Evolutionary conservation across 2,888 invertebrate genomes (phyloP).

Genomic region (Orthonevra nobilis): DNA sequence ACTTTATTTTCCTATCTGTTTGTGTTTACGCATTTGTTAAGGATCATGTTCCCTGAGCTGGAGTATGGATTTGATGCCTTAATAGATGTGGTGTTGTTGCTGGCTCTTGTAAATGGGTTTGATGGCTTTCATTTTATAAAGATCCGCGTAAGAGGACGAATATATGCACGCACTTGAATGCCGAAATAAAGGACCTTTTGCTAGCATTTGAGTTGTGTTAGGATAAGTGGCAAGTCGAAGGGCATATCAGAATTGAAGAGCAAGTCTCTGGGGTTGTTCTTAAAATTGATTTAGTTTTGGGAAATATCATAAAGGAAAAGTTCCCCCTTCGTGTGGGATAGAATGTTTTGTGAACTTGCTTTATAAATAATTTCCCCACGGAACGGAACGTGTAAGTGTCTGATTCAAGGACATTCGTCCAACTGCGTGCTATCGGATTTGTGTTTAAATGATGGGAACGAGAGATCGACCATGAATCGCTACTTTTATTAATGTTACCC

Average conservation of each 20-base stretch:
- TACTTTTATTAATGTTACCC: too few species aligned
- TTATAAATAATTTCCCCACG: constrained; percentile 38
- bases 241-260: constrained; percentile 21
- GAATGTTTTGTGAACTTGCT: constrained; percentile 1
- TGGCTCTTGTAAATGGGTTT: too few species aligned
- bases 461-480: too few species aligned
- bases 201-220: too few species aligned
- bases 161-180: too few species aligned
- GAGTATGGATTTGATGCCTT: constrained; percentile 20
- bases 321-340: background rate
- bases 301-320: constrained; percentile 11
- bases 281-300: constrained; percentile 27
- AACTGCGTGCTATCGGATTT: constrained; percentile 10
- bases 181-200: too few species aligned
- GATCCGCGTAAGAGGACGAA: too few species aligned
- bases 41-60: constrained; percentile 13
- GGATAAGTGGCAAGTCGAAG: too few species aligned
- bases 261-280: constrained; percentile 26
- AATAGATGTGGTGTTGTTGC: constrained; percentile 15
- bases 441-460: too few species aligned
- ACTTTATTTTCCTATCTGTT: constrained; percentile 25
- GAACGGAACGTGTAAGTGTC: background rate
- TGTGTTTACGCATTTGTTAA: constrained; percentile 8
- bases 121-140: too few species aligned
- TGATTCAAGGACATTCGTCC: constrained; percentile 21